Conservation (phyloP, 2,113 vertebrate species). For the Megaleporinus macrocephalus region DNA sequence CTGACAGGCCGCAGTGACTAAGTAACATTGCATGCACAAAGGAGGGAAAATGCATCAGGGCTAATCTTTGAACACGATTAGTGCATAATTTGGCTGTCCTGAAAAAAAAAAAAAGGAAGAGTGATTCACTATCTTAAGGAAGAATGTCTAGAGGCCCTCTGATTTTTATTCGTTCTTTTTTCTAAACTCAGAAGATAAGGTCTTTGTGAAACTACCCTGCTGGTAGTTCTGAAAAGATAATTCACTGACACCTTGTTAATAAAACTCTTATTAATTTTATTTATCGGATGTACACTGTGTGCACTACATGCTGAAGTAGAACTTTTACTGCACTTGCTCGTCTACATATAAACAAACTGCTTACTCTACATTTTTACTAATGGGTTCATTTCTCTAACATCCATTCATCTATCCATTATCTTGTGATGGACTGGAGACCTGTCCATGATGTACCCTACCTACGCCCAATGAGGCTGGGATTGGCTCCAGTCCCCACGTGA, state of each 20-base stretch:
- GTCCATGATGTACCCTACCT: no score
- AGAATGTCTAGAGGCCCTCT: slow-evolving; percentile 66
- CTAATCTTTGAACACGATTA: slow-evolving; percentile 77
- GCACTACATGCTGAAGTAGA: not conserved
- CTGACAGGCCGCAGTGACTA: slow-evolving; percentile 75
- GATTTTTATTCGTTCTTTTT: slow-evolving; percentile 42
- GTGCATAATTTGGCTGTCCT: slow-evolving; percentile 74
- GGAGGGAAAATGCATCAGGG: slow-evolving; percentile 65
- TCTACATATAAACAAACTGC: no score
- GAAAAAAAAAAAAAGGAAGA: slow-evolving; percentile 64
- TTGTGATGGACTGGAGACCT: no score
- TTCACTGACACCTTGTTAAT: slow-evolving; percentile 16
- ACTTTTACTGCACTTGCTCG: no score
- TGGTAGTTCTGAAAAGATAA: slow-evolving; percentile 44
- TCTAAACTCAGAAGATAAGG: slow-evolving; percentile 57
- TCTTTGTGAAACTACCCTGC: slow-evolving; percentile 38
- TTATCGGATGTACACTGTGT: not conserved
- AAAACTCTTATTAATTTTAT: not conserved
- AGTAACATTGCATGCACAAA: slow-evolving; percentile 64
- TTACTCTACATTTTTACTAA: no score
- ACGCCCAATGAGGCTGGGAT: no score
- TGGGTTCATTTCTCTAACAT: no score
- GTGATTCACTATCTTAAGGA: slow-evolving; percentile 66
- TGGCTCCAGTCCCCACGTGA: no score
- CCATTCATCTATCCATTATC: no score